A percentile compares a stretch with the other conserved stretches of the same genome.
Conservation (phyloP, 2,797 vertebrate genomes). For the Trichosurus vulpecula region DNA sequence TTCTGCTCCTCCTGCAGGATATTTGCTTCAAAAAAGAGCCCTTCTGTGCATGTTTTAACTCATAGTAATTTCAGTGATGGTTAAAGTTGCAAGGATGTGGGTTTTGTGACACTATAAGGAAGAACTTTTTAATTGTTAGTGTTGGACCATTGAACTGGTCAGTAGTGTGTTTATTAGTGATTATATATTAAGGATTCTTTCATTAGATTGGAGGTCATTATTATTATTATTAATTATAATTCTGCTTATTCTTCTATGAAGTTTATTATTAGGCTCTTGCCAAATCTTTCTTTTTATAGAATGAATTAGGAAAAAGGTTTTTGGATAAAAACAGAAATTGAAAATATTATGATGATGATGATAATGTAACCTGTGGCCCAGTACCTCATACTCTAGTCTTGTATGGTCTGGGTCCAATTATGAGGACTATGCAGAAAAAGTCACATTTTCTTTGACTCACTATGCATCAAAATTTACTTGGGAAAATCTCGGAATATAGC, state of each 20-base stretch:
- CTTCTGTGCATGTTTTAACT: neutral
- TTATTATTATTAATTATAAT: neutral
- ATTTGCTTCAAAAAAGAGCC: neutral
- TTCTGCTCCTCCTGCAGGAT: neutral
- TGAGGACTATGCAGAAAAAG: neutral
- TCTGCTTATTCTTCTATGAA: neutral
- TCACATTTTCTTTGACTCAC: neutral
- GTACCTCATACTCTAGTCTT: neutral
- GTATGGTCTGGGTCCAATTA: neutral
- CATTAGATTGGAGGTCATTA: neutral
- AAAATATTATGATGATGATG: neutral
- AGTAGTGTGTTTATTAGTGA: neutral
- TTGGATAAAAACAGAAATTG: neutral
- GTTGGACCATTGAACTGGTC: neutral
- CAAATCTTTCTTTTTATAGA: neutral
- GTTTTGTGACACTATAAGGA: neutral
- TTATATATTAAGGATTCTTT: neutral
- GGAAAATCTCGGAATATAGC: neutral
- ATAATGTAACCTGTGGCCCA: neutral
- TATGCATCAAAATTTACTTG: neutral
- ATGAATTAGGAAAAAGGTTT: neutral
- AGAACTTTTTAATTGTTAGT: neutral
- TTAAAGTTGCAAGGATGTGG: neutral
- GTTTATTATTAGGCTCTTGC: neutral
- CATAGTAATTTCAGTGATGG: neutral